These are phyloP conservation scores for Lepidotrigona ventralis DNA, from an alignment of 1,140 invertebrate species.

Conservation along the genomic window DNA sequence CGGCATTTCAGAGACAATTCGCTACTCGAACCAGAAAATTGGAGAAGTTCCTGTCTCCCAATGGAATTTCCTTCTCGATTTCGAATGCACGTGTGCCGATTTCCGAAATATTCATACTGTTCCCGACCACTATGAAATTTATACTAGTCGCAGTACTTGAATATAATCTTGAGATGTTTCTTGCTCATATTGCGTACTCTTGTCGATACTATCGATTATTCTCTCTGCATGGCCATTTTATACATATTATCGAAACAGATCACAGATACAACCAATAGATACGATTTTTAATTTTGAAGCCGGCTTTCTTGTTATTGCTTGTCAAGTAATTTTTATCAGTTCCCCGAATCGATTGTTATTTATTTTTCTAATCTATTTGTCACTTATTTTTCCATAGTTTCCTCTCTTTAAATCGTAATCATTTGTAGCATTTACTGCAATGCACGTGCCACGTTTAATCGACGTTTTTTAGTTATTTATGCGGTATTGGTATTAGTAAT, in stretches of 20 bases:
- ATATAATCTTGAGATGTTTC: slow-evolving; percentile 46
- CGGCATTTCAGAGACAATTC: slow-evolving; percentile 54
- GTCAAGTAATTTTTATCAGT: not conserved
- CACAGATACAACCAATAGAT: not conserved
- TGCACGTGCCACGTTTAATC: not conserved
- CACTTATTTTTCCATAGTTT: not conserved
- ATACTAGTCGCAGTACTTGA: slow-evolving; percentile 51
- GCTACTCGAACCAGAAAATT: slow-evolving; percentile 63
- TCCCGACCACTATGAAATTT: slow-evolving; percentile 55
- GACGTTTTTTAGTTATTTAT: slow-evolving; percentile 5
- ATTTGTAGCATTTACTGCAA: not conserved
- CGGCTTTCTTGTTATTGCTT: not conserved
- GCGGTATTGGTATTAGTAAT: slow-evolving; percentile 2
- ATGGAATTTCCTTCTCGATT: slow-evolving; percentile 44
- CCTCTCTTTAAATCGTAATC: not conserved
- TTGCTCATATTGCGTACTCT: not conserved
- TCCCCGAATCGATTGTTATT: not conserved
- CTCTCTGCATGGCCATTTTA: not conserved
- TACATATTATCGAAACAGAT: not conserved
- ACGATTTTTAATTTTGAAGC: not conserved
- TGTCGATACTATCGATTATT: not conserved
- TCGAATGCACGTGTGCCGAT: slow-evolving; percentile 59
- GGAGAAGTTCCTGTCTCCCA: slow-evolving; percentile 60
- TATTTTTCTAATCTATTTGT: not conserved
- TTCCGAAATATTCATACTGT: slow-evolving; percentile 66